Conservation (phyloP, 2,797 vertebrate genomes). For the Loriculus beryllinus region DNA sequence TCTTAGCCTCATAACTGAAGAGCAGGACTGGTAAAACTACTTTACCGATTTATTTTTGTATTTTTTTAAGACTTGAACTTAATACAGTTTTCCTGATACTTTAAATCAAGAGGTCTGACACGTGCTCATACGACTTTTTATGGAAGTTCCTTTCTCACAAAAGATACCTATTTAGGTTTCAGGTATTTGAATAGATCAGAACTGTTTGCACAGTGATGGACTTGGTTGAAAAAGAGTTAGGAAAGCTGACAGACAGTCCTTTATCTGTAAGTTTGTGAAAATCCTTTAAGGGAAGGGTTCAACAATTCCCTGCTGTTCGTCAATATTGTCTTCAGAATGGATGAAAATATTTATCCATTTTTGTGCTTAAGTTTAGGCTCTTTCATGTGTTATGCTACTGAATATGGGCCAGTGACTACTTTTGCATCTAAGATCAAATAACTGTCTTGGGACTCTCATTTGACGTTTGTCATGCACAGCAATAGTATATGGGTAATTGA, state of each 20-base stretch:
- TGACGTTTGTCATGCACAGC: background rate
- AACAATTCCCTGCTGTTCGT: background rate
- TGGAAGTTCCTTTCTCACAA: background rate
- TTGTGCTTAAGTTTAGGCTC: background rate
- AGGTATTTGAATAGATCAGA: background rate
- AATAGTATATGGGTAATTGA: background rate
- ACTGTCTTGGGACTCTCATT: background rate
- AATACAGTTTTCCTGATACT: background rate
- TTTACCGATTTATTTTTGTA: background rate
- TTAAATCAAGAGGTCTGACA: background rate
- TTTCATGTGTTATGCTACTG: background rate
- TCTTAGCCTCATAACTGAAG: background rate
- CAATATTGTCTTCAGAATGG: background rate
- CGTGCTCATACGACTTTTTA: background rate
- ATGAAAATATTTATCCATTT: background rate
- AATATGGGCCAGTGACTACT: background rate
- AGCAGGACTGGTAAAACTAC: background rate
- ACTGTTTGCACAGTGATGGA: background rate
- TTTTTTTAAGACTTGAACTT: background rate
- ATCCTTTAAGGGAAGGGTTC: background rate
- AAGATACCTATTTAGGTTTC: background rate
- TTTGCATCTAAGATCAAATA: background rate
- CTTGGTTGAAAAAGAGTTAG: background rate
- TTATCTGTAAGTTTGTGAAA: background rate
- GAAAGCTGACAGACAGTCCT: background rate